Percentiles rank a stretch among this genome's conserved stretches.
phyloP scores from a whole-genome alignment of 2,888 invertebrate species.

The Camptogramma bilineatum region DNA sequence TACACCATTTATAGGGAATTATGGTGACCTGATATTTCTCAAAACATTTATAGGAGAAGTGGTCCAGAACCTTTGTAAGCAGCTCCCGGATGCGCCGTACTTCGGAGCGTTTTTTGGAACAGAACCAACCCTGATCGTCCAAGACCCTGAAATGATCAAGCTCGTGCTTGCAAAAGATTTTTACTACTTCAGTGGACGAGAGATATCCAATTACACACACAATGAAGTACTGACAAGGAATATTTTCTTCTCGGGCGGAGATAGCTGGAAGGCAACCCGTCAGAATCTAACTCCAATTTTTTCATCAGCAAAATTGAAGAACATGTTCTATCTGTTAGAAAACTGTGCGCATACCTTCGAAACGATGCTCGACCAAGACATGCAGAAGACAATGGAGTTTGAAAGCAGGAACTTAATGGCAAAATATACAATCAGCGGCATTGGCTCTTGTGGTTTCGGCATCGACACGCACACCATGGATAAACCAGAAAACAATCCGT shows the following conservation, averaged over 20 bases:
- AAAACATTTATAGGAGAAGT: constrained; percentile 49
- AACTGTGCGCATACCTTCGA: constrained; percentile 57
- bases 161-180: constrained; percentile 65
- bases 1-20: constrained; percentile 63
- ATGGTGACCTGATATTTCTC: constrained; percentile 55
- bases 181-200: constrained; percentile 68
- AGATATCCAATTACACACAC: constrained; percentile 54
- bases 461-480: constrained; percentile 60
- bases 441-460: constrained; percentile 66
- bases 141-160: constrained; percentile 65
- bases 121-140: constrained; percentile 63
- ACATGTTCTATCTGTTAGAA: constrained; percentile 69
- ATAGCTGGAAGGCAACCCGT: constrained; percentile 66
- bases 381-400: constrained; percentile 37
- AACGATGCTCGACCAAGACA: constrained; percentile 52
- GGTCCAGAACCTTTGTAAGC: constrained; percentile 55
- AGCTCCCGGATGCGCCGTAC: constrained; percentile 59
- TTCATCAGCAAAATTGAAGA: constrained; percentile 68
- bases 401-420: constrained; percentile 55
- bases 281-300: constrained; percentile 70
- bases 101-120: constrained; percentile 68
- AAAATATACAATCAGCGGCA: constrained; percentile 65
- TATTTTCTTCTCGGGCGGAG: constrained; percentile 62
- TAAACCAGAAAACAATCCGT: constrained; percentile 52
- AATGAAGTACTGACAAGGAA: constrained; percentile 57